Evolutionary conservation across 2,113 vertebrate species (phyloP), one percentile per base, ranked within the genome.

Genomic region (Tor tambroides): DNA sequence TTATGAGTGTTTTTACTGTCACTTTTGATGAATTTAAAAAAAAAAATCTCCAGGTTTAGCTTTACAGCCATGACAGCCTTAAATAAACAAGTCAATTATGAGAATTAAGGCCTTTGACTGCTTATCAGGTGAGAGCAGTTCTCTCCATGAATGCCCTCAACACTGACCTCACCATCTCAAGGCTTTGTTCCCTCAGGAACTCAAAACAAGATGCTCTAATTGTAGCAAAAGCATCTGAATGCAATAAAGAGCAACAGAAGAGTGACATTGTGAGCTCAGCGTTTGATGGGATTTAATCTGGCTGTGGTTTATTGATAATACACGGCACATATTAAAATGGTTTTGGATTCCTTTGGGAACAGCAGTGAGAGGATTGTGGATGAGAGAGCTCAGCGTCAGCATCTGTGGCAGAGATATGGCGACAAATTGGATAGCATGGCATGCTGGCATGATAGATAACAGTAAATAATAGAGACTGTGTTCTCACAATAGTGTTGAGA

Each of bases 91-190:
- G 78, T 26, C 21, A 87, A 65, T 88, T 81, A 78, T 78, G 38
- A n/a, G 30, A 84, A 82, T 78, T 8, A 30, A n/a, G 82, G 78
- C 77, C 75, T 87, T 91, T 89, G 93, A 91, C 92, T 92, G 91
- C 85, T 90, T 30, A 93, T 92, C 88, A 88, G 89, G 85, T 89
- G 88, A 89, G 63, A 80, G 28, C 84, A 84, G 87, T 61, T 88
- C 82, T 71, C 65, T 54, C 41, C 28, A 23, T 54, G 49, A 77
- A 63, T 61, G 79, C 46, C 86, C 30, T 49, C 38, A 86, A 65
- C 56, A 41, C 5, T 79, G 43, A 65, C 83, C n/a, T 83, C 23
- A 26, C 67, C 85, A 88, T 89, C 90, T 88, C 91, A 92, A 92
- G 92, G 91, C 91, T 88, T 32, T 67, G 17, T 88, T 88, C 85